A percentile compares a stretch with the other conserved stretches of the same genome.
phyloP scores from a whole-genome alignment of 1,140 invertebrate genomes.

The Atta cephalotes region DNA sequence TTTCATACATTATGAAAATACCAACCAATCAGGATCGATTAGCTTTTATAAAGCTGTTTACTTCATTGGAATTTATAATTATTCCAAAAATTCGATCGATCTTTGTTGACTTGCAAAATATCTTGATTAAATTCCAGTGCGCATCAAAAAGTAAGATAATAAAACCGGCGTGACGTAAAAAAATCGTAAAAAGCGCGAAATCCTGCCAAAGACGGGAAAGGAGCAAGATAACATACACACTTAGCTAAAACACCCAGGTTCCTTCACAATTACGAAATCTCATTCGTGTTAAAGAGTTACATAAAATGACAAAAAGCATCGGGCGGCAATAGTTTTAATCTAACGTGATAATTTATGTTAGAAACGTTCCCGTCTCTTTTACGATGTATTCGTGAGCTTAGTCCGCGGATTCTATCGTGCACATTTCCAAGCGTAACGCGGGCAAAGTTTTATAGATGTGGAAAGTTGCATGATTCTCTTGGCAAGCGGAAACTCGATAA shows the following conservation, averaged over 20 bases:
- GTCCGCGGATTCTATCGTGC: neutral
- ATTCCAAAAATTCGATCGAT: neutral
- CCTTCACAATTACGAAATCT: conserved; percentile 24
- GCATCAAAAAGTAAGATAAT: neutral
- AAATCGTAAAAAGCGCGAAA: neutral
- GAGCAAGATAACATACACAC: neutral
- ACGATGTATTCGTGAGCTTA: conserved; percentile 3
- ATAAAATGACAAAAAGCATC: conserved; percentile 49
- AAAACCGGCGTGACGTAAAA: neutral
- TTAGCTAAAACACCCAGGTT: neutral
- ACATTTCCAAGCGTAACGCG: conserved; percentile 43
- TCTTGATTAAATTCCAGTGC: neutral
- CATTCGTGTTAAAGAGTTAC: conserved; percentile 24
- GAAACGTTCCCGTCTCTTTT: conserved; percentile 40
- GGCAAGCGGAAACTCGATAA: conserved; percentile 55
- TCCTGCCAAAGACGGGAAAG: neutral
- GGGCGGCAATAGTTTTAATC: conserved; percentile 16
- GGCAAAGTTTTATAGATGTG: conserved; percentile 33
- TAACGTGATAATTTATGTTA: conserved; percentile 48
- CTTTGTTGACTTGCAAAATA: neutral
- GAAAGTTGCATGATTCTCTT: conserved; percentile 41
- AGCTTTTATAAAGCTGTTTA: neutral
- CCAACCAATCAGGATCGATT: neutral
- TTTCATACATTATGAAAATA: neutral
- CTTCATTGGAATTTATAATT: conserved; percentile 7